Evolutionary conservation across 1,140 invertebrate species (phyloP), one percentile per base, ranked within the genome.

Genomic region (Anadara kagoshimensis): DNA sequence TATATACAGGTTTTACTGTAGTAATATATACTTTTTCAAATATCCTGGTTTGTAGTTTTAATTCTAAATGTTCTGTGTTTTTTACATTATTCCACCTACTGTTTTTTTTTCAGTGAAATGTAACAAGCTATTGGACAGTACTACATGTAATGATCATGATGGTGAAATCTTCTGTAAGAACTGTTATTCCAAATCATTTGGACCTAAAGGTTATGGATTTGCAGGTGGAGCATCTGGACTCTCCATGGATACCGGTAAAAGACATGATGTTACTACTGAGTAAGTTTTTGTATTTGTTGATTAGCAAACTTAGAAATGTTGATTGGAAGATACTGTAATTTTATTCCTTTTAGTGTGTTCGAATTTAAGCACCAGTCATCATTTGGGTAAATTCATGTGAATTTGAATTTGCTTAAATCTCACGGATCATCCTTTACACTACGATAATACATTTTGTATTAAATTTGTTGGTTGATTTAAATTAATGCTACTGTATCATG

Each of bases 161-260:
- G 95, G 94, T 69, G 95, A 98, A 85, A 95, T 99, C 82, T 99
- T 96, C 91, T 99, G 97, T 91, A 93, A 94, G 84, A 92, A 94
- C 69, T 99, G 97, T 90, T 98, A 98, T 90, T 94, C 93, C 61
- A 93, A 95, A 79, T 94, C 95, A 86, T 99, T 94, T 89, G 97
- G 97, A 61, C 96, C 96, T 16, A 97, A 96, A 87, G 97, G 97
- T 72, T 95, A 96, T 76, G 97, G 85, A 20, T 87, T 82, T 81
- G 98, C 98, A 82, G 96, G 96, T 87, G 83, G 83, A 26, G 86
- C 80, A 12, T 97, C 96, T 76, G 96, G 95, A 88, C 92, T 99
- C 78, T 96, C 94, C 89, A 98, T 97, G 95, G 97, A 85, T 66
- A 79, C 73, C 24, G 83, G 81, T 10, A 68, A 64, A 51, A 68